phyloP scores from a whole-genome alignment of 2,797 vertebrate genomes.

The Sebastes cheni region DNA sequence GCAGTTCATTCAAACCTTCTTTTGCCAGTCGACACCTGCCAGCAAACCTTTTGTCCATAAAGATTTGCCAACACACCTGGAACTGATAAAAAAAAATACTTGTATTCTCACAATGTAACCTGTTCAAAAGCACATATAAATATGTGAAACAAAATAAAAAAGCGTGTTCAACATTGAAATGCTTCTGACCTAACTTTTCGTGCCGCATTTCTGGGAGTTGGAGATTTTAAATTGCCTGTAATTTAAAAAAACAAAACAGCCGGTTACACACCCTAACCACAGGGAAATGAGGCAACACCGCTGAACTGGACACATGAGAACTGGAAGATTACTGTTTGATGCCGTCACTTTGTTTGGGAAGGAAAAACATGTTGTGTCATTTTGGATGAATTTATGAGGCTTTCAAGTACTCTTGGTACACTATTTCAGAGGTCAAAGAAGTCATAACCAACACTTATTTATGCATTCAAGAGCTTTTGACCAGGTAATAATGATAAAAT shows the following conservation, averaged over 20 bases:
- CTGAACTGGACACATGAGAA: slow-evolving; percentile 34
- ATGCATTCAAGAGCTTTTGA: background rate
- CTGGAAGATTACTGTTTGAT: slow-evolving; percentile 48
- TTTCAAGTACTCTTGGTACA: slow-evolving; percentile 28
- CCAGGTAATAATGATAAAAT: background rate
- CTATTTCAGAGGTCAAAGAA: background rate
- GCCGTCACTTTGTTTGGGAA: slow-evolving; percentile 56
- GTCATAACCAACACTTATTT: background rate
- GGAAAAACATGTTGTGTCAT: slow-evolving; percentile 30
- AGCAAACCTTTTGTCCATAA: slow-evolving; percentile 46
- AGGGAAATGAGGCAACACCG: slow-evolving; percentile 55
- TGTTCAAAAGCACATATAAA: slow-evolving; percentile 67
- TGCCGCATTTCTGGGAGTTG: slow-evolving; percentile 26
- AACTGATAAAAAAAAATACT: slow-evolving; percentile 6
- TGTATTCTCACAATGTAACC: slow-evolving; percentile 67
- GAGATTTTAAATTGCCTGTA: slow-evolving; percentile 30
- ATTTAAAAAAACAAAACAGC: slow-evolving; percentile 18
- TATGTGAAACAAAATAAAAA: slow-evolving; percentile 66
- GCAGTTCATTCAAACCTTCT: slow-evolving; percentile 10
- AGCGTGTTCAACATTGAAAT: slow-evolving; percentile 35
- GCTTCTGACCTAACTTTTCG: background rate
- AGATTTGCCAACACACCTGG: slow-evolving; percentile 40
- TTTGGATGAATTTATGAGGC: slow-evolving; percentile 32
- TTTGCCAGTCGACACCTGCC: slow-evolving; percentile 50
- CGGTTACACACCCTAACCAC: slow-evolving; percentile 55